Percentiles rank a stretch among this genome's conserved stretches.
phyloP scores from a whole-genome alignment of 1,140 invertebrate species.

The Alviniconcha marisindica region DNA sequence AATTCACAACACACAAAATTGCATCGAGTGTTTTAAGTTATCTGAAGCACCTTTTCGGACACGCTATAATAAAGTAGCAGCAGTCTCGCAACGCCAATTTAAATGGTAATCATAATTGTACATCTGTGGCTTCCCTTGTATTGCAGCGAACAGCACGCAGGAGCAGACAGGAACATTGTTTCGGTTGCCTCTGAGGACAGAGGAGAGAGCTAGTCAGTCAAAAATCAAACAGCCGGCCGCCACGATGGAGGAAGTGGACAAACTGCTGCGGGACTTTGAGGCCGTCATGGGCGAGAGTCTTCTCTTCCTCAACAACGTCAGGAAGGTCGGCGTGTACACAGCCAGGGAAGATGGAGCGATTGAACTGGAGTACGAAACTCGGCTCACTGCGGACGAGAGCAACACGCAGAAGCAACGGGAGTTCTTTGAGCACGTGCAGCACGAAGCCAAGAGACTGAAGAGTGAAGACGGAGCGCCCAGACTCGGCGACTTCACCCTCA shows the following conservation, averaged over 20 bases:
- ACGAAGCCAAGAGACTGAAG: not conserved
- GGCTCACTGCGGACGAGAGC: not conserved
- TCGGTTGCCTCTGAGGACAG: slow-evolving; percentile 9
- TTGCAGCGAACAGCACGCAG: not conserved
- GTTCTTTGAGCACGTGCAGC: not conserved
- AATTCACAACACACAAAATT: no score
- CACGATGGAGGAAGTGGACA: not conserved
- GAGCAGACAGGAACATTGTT: not conserved
- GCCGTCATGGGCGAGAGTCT: not conserved
- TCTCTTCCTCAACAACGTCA: slow-evolving; percentile 21
- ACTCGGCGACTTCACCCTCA: not conserved
- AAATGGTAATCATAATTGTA: no score
- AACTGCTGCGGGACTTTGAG: not conserved
- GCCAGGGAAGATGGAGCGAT: not conserved
- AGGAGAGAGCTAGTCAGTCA: not conserved
- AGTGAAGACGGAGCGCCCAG: no score
- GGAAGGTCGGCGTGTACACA: slow-evolving; percentile 21
- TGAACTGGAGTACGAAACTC: slow-evolving; percentile 3
- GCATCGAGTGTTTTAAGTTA: no score
- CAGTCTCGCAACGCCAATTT: no score
- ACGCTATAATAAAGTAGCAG: no score
- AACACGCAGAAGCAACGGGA: not conserved
- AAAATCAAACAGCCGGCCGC: slow-evolving; percentile 15
- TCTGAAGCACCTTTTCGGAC: no score
- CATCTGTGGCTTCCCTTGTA: no score